These are phyloP conservation scores for Garrulus glandarius DNA, from an alignment of 2,797 vertebrate species.

Conservation along the genomic window DNA sequence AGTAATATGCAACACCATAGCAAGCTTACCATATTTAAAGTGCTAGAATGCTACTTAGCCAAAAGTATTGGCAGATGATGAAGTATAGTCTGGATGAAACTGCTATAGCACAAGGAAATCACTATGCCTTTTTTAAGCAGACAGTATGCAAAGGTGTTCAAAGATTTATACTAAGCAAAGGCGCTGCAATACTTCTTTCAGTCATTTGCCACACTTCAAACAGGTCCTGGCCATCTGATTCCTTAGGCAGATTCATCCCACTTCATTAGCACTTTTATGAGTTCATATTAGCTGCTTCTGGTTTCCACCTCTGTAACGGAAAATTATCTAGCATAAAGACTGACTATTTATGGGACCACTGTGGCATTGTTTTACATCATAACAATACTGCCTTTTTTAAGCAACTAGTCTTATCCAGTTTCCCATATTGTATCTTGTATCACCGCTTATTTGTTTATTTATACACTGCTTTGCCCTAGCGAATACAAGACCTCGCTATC, in stretches of 20 bases:
- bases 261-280: background rate
- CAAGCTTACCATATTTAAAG: background rate
- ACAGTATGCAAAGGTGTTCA: background rate
- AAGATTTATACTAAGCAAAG: background rate
- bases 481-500: background rate
- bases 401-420: background rate
- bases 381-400: background rate
- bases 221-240: background rate
- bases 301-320: background rate
- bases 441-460: background rate
- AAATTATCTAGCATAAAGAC: background rate
- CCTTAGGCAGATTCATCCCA: background rate
- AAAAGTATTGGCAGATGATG: background rate
- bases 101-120: background rate
- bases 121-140: background rate
- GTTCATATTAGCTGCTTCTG: background rate
- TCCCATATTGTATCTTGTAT: background rate
- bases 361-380: background rate
- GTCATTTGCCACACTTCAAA: background rate
- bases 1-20: background rate
- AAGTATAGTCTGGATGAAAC: background rate
- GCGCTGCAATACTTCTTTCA: background rate
- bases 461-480: background rate
- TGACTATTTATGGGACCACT: background rate
- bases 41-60: background rate